Conservation (phyloP, 2,888 invertebrate genomes). For the Caenorhabditis angaria region DNA sequence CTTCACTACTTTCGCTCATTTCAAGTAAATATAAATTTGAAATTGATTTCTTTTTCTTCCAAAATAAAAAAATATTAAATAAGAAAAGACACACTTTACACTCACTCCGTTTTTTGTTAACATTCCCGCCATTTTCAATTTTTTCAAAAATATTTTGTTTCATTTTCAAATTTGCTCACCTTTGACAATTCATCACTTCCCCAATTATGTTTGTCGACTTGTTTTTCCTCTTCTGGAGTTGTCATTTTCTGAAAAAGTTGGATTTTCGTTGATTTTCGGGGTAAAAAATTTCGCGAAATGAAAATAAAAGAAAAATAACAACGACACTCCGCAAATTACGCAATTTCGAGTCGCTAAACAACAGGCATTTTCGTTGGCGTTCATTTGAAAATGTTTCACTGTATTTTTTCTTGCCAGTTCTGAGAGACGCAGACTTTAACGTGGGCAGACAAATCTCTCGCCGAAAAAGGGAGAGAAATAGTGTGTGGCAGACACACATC, state of each 20-base stretch:
- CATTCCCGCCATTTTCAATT: not conserved
- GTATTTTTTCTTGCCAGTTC: no score
- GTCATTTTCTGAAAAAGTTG: constrained; percentile 23
- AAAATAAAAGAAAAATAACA: not conserved
- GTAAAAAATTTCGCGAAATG: not conserved
- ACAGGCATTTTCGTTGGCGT: not conserved
- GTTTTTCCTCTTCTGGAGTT: constrained; percentile 44
- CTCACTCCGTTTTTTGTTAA: not conserved
- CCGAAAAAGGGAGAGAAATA: no score
- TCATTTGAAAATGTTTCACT: no score
- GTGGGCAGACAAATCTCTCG: no score
- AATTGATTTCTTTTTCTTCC: no score
- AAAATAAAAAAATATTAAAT: not conserved
- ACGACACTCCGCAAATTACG: not conserved
- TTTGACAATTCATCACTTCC: constrained; percentile 63
- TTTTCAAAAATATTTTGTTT: constrained; percentile 4
- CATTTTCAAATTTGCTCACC: constrained; percentile 32
- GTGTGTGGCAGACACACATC: no score
- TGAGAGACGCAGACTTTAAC: no score
- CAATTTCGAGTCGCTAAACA: not conserved
- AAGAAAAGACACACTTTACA: not conserved
- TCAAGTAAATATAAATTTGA: no score
- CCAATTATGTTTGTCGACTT: constrained; percentile 60
- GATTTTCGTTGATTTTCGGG: not conserved
- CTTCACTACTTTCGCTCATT: constrained; percentile 12